Percentiles rank a stretch among this genome's conserved stretches.
Conservation (phyloP, 2,113 vertebrate species). For the Callospermophilus lateralis region DNA sequence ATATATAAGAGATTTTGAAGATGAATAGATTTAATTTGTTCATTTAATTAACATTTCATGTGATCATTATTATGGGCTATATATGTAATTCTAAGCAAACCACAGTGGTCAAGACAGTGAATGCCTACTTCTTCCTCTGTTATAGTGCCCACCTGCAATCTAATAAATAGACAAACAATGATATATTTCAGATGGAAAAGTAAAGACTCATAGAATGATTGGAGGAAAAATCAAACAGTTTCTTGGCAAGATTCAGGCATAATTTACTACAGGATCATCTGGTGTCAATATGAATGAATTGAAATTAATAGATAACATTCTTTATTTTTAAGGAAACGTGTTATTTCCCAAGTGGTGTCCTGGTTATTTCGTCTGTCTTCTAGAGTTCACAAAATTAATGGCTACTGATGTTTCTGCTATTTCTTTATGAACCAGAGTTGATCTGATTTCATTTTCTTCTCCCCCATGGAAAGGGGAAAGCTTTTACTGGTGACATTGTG, state of each 20-base stretch:
- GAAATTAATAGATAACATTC: neutral
- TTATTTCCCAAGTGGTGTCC: conserved; percentile 9
- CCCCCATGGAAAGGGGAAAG: neutral
- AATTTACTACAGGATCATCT: neutral
- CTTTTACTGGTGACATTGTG: neutral
- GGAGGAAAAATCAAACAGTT: neutral
- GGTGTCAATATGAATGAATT: neutral
- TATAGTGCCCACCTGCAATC: neutral
- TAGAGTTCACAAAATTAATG: conserved; percentile 41
- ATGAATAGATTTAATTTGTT: neutral
- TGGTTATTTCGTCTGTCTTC: conserved; percentile 36
- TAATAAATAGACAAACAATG: neutral
- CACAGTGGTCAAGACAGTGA: no score
- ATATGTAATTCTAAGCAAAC: neutral
- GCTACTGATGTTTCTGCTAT: neutral
- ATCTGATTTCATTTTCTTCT: neutral
- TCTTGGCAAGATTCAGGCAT: neutral
- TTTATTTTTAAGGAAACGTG: conserved; percentile 35
- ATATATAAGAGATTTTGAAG: neutral
- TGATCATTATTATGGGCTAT: neutral
- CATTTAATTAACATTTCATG: neutral
- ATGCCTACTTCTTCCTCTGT: neutral
- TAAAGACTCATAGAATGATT: neutral
- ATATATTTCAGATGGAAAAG: neutral
- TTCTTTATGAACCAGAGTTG: neutral